Evolutionary conservation across 2,888 invertebrate species (phyloP).

Genomic region (Achlya flavicornis): DNA sequence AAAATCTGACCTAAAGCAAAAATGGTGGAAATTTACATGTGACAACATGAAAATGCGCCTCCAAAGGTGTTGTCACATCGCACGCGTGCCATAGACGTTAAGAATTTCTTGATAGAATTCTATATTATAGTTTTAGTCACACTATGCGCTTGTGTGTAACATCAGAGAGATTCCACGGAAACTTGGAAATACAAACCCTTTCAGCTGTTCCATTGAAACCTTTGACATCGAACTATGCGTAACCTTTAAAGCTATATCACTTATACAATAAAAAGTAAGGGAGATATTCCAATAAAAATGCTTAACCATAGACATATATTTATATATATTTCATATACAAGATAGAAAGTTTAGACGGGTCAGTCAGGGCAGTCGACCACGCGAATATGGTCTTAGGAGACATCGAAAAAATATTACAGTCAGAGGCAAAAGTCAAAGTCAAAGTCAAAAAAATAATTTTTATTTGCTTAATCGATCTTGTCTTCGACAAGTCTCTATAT

Average conservation of each 20-base stretch:
- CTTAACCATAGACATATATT: not conserved
- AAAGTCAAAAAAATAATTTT: no score
- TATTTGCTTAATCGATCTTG: no score
- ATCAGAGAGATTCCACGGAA: slow-evolving; percentile 58
- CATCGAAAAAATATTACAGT: no score
- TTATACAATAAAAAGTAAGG: not conserved
- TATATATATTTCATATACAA: not conserved
- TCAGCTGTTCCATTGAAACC: slow-evolving; percentile 45
- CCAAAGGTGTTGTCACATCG: slow-evolving; percentile 15
- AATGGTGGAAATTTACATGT: not conserved
- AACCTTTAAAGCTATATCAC: slow-evolving; percentile 33
- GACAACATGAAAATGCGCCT: not conserved
- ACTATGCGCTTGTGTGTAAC: slow-evolving; percentile 37
- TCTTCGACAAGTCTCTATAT: no score
- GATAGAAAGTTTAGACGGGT: not conserved
- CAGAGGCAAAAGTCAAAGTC: no score
- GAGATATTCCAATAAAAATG: not conserved
- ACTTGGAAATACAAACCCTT: slow-evolving; percentile 52
- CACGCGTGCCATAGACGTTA: slow-evolving; percentile 22
- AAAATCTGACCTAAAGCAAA: not conserved
- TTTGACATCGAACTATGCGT: slow-evolving; percentile 53
- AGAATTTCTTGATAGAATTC: slow-evolving; percentile 52
- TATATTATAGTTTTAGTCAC: slow-evolving; percentile 50
- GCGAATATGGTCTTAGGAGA: no score
- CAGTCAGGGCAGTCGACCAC: no score